Evolutionary conservation across 2,113 vertebrate genomes (phyloP), one percentile per base, ranked within the genome.

Genomic region (Malurus cyaneus): DNA sequence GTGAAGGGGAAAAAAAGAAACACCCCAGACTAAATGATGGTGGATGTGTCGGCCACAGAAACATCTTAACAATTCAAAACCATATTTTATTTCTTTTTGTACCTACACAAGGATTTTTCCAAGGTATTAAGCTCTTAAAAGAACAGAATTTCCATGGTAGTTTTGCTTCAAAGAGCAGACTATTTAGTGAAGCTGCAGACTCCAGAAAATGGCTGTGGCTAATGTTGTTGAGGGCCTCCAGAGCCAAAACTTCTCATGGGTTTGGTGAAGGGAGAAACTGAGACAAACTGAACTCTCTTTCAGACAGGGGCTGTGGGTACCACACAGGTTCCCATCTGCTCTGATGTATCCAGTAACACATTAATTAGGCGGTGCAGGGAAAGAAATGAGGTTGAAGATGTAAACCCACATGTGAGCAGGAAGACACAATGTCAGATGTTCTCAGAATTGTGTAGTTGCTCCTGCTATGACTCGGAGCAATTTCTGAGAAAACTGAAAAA

Each of bases 401-500:
- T 39, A 67, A 96, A 93, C 52, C 80, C 83, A 84, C 60, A 59
- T 12, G 16, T 14, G 23, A 81, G 69, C 64, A 82, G 92, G 91
- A 95, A 90, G 82, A 65, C 57, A 64, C 5, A 8, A 77, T 53
- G 80, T 92, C 31, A 2, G 61, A 60, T 60, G 34, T 86, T 92
- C 82, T 95, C 90, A 82, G 66, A 93, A 82, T 87, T 39, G 56
- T 81, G 65, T 20, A 49, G 70, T 72, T 8, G 50, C 77, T 89
- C 66, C 54, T 60, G 50, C 91, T 62, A 74, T 88, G 90, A 94
- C 76, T 88, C 39, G 31, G 56, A 79, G 73, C 57, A 64, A 46
- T 67, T 96, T 95, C 94, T 94, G 64, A 94, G 92, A 95, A 94
- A 34, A 56, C 18, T 52, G 41, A 79, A 88, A 91, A 85, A 86